Evolutionary conservation across 2,888 invertebrate genomes (phyloP).

Genomic region (Chloroclystis v-ata): DNA sequence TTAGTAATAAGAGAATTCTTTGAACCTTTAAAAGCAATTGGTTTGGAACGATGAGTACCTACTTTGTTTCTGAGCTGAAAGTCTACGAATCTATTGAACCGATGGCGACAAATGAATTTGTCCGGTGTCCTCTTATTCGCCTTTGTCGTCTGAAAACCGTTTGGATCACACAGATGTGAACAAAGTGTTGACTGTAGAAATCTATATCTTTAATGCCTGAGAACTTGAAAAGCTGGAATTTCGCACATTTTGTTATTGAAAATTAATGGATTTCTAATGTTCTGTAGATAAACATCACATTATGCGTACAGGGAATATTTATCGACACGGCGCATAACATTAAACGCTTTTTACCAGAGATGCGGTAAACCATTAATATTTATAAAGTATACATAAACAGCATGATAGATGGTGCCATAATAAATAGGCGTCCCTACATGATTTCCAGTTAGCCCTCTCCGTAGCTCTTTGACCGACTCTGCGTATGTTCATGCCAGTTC

Average conservation of each 20-base stretch:
- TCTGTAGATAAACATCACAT: too few relatives aligned
- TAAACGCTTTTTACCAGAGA: neutral
- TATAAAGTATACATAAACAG: too few relatives aligned
- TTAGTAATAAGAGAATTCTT: constrained; percentile 19
- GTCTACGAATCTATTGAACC: constrained; percentile 18
- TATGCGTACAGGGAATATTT: neutral
- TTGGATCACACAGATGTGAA: neutral
- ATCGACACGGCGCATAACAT: neutral
- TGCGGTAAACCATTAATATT: too few relatives aligned
- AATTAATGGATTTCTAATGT: neutral
- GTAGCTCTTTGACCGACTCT: too few relatives aligned
- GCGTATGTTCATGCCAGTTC: too few relatives aligned
- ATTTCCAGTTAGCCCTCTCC: too few relatives aligned
- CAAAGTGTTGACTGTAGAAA: neutral
- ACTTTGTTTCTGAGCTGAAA: constrained; percentile 10
- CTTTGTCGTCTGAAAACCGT: constrained; percentile 5
- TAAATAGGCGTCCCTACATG: too few relatives aligned
- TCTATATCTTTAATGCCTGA: neutral
- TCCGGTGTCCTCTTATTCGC: neutral
- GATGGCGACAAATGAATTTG: constrained; percentile 10
- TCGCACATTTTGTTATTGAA: neutral
- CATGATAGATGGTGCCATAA: too few relatives aligned
- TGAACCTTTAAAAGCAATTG: constrained; percentile 21
- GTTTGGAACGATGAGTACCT: constrained; percentile 23
- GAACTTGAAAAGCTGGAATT: too few relatives aligned